Conservation (phyloP, 1,140 invertebrate genomes). For the Pinna nobilis region DNA sequence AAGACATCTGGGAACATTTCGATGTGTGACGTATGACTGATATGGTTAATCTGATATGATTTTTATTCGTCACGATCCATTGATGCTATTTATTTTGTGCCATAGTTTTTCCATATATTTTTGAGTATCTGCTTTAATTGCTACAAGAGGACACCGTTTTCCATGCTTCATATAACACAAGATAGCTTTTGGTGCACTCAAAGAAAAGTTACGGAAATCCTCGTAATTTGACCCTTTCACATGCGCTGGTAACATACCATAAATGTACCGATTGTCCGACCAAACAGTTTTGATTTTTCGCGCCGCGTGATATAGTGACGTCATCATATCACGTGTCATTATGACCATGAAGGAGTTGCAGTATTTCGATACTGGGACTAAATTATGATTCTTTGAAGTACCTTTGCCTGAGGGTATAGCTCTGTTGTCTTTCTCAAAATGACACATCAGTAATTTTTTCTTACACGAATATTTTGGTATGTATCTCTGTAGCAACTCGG, state of each 20-base stretch:
- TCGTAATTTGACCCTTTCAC: too few relatives aligned
- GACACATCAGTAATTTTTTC: slow-evolving; percentile 9
- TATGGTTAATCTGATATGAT: too few relatives aligned
- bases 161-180: too few relatives aligned
- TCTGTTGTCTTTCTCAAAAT: slow-evolving; percentile 4
- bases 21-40: too few relatives aligned
- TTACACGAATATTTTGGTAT: background rate
- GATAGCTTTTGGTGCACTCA: too few relatives aligned
- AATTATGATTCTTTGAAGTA: background rate
- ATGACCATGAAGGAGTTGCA: background rate
- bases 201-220: too few relatives aligned
- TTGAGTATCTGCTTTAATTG: too few relatives aligned
- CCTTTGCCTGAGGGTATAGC: slow-evolving; percentile 2
- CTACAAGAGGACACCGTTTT: too few relatives aligned
- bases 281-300: background rate
- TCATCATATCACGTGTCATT: slow-evolving; percentile 12
- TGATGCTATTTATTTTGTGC: too few relatives aligned
- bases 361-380: background rate
- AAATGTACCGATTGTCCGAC: slow-evolving; percentile 3
- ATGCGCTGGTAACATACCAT: slow-evolving; percentile 13
- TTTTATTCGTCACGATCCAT: too few relatives aligned
- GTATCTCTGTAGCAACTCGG: background rate
- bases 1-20: too few relatives aligned
- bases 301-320: slow-evolving; percentile 4
- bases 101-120: too few relatives aligned